Evolutionary conservation across 2,113 vertebrate species (phyloP), one percentile per base, ranked within the genome.

Genomic region (Gopherus evgoodei): DNA sequence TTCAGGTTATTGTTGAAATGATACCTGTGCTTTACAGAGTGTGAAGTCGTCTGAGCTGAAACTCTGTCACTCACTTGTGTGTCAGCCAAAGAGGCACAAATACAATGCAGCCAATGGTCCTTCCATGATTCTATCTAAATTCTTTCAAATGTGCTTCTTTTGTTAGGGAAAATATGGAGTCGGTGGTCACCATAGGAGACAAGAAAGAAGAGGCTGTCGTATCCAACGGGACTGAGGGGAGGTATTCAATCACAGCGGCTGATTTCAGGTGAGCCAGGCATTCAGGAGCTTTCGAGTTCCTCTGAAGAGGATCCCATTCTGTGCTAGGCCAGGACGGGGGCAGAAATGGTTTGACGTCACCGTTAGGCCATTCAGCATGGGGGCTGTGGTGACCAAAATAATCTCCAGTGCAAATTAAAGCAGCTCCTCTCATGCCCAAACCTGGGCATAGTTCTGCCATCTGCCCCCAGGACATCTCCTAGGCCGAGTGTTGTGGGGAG

Each of bases 191-290:
- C 0, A 8, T 80, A 0, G 95, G 94, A 72, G 83, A 93, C 90
- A 97, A 97, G 90, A 89, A n/a, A 5, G 96, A 93, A 0, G 95
- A 97, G 1, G 50, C 90, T 83, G 93, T 97, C 84, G 86, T 2
- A 0, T 91, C 96, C 87, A 98, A 97, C 0, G 97, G 98, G 9
- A 95, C 47, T 0, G 97, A 98, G 1, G 98, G 97, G 78, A 97
- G 24, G 75, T 98, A 98, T 2, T 5, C 93, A 52, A 94, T 85
- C 0, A 52, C 87, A 81, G 97, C 92, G 0, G 93, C 97, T 0
- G 31, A 87, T 79, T 98, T 98, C 98, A 98, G 98, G 98, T 98
- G 90, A 97, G 95, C 25, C 2, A 38, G 6, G 12, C 38, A 35
- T 11, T 49, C 9, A 88, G 4, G 69, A 75, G 42, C 7, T 11